Percentiles rank a stretch among this genome's conserved stretches.
Conservation (phyloP, 1,140 invertebrate species). For the Drosophila elegans region DNA sequence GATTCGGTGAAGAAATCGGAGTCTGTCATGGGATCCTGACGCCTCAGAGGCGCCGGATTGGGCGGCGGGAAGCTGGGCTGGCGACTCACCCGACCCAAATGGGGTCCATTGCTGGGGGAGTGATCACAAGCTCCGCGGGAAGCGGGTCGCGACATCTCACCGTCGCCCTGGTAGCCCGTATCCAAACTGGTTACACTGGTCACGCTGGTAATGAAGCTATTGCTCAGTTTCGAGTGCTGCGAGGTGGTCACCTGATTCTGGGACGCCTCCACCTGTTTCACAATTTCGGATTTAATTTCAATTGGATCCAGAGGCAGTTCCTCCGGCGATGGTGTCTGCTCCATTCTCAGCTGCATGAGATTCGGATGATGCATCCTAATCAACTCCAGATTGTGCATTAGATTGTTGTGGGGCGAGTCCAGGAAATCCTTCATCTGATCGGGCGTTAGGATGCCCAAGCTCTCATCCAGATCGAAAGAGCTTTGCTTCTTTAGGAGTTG, state of each 20-base stretch:
- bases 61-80: constrained; percentile 79
- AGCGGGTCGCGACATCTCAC: constrained; percentile 92
- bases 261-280: constrained; percentile 81
- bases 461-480: constrained; percentile 91
- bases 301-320: constrained; percentile 91
- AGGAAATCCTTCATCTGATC: constrained; percentile 91
- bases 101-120: constrained; percentile 85
- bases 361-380: constrained; percentile 50
- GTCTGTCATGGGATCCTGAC: constrained; percentile 93
- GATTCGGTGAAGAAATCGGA: constrained; percentile 95
- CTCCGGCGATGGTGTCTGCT: constrained; percentile 92
- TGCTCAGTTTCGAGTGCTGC: constrained; percentile 85
- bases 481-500: constrained; percentile 89
- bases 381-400: constrained; percentile 87
- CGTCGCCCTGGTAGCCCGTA: constrained; percentile 94
- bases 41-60: constrained; percentile 79
- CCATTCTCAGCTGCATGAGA: constrained; percentile 85
- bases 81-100: constrained; percentile 66
- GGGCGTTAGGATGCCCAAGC: constrained; percentile 92
- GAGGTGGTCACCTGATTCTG: constrained; percentile 55
- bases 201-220: constrained; percentile 92
- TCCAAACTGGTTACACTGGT: constrained; percentile 94
- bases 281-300: constrained; percentile 85
- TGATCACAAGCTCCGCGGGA: constrained; percentile 90
- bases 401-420: constrained; percentile 79